Base-by-base conservation (phyloP, 2,113 vertebrate genomes). In the Ceuthmochares aereus region DNA sequence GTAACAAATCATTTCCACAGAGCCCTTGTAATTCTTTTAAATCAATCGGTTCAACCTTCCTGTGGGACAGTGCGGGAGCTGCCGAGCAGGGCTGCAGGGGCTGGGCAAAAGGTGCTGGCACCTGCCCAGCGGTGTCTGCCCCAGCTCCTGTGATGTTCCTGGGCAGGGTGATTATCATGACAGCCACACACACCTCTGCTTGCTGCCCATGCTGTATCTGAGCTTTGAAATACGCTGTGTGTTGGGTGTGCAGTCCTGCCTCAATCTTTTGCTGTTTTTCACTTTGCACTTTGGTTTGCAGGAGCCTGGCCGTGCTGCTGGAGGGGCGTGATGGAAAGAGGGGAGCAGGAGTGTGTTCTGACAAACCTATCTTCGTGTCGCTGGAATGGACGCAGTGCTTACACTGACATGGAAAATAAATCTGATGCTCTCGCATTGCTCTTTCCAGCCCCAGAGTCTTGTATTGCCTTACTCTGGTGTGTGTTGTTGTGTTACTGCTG, bases 1-100 rank as follows among this genome's bases (percentile, higher is more conserved):
- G 72, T 92, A 95, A 96, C 91, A 95, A 96, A 97, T 96, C 95
- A 95, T 95, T 94, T 95, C 85, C 80, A 72, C 77, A 54, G 93
- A 96, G 59, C 87, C 81, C 93, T 82, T 91, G 81, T 95, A 95
- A 90, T 89, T 92, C 64, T 87, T 89, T 81, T 32, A 1, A 87
- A 90, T 96, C 91, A 82, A 91, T 95, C 74, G 19, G 43, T 55
- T 81, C 89, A 89, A 49, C 62, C 49, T 91, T 87, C 91, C 86
- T 43, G 30, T 43, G 89, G 93, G 89, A 87, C 34, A 0, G 2
- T 0, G 4, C 2, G 11, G 14, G 58, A 94, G 80, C 84, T 34
- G 66, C 54, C 0, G 3, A 63, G 78, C 34, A 13, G 42, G 45
- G 81, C 73, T 89, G 55, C 5, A 9, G 37, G 29, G 47, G 36